Evolutionary conservation across 1,140 invertebrate genomes (phyloP), one percentile per base, ranked within the genome.

Genomic region (Drosophila elegans): DNA sequence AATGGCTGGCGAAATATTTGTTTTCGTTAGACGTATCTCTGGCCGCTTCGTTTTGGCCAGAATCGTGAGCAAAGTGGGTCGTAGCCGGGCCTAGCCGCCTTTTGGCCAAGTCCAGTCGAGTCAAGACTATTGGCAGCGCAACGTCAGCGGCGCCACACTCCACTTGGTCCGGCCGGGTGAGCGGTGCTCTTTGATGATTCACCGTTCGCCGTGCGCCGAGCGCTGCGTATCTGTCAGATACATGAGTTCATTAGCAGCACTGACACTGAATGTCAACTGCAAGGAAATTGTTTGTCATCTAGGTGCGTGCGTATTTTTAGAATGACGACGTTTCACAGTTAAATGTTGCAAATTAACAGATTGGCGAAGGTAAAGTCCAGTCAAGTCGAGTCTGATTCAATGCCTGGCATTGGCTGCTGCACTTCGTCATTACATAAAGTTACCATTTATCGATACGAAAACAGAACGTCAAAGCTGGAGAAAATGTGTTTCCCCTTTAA

Each of bases 211-310:
- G 16, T 21, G 16, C 11, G 34, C 36, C 29, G 46, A 34, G 39
- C 39, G 32, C 82, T 66, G 71, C 66, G 82, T 86, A 86, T 81
- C 82, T 88, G 84, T 88, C 79, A 84, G 84, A 78, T 84, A 84
- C 84, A 88, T 89, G 85, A 88, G 84, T 88, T 88, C 84, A 88
- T 88, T 88, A 88, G 83, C 78, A 81, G 86, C 86, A 16, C 48
- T 34, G 80, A 88, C 76, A 84, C 76, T 89, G 84, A 88, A 88
- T 88, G 85, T 88, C 84, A 88, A 89, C 77, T 88, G 84, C 84
- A 88, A 84, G 84, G 84, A 88, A 88, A 88, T 88, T 77, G 83
- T 73, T 63, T 57, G 66, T 72, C 66, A 72, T 72, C 67, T 71
- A 71, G 66, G 63, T 76, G 57, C 59, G 59, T 66, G 69, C 49